Base-by-base conservation (phyloP, 2,113 vertebrate genomes). In the Petroica traversi region DNA sequence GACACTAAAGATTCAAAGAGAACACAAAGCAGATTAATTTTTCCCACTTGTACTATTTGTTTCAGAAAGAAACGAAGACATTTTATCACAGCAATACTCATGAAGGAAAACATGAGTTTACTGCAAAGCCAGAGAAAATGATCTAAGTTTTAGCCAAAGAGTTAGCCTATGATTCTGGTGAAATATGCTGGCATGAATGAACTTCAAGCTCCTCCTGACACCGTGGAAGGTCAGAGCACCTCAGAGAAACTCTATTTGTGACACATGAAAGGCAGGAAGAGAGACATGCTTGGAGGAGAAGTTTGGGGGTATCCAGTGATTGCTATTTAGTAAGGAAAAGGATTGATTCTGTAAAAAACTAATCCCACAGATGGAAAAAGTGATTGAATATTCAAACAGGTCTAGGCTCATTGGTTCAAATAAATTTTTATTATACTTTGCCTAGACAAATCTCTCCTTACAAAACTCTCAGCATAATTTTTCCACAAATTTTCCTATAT, bases 261-360 rank as follows among this genome's bases (percentile, higher is more conserved):
- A 7, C 8, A 4, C 43, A 33, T 7, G 12, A 84, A 55, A 58
- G 28, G 12, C 43, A 76, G 17, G 28, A 62, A 86, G 40, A n/a
- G 43, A 51, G 58, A 43, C 6, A 24, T 29, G 36, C 5, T 23
- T 5, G 9, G 16, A 13, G 12, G 3, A 19, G 15, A 67, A 73
- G 19, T 68, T 52, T 4, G 0, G 2, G 6, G 3, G 2, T 57
- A 34, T 40, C 3, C 0, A 2, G 9, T 28, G 29, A 18, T 19
- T 29, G 4, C 2, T 64, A 10, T 68, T 73, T 77, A 26, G 5
- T 52, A 69, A 48, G 1, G 68, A 2, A 84, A 89, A 80, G 15
- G 9, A 51, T 13, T 41, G 12, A 45, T 6, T 36, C 24, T 8
- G 4, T 19, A 24, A 19, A 61, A 87, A 64, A 61, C 33, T 29